phyloP scores from a whole-genome alignment of 23 tunicate genomes.

The Phallusia fumigata region DNA sequence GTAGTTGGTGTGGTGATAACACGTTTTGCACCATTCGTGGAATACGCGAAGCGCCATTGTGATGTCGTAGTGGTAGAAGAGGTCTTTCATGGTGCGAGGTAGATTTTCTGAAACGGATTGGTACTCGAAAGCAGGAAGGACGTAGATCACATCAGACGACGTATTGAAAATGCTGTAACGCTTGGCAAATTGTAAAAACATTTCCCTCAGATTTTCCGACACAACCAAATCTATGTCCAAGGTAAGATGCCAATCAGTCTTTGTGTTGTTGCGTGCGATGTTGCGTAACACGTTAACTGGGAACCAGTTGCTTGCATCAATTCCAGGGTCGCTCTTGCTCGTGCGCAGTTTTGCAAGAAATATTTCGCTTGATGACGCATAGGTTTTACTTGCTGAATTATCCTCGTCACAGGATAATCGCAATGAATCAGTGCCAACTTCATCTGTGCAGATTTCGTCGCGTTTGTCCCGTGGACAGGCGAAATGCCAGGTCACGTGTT shows the following conservation, averaged over 20 bases:
- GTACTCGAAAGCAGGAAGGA: neutral
- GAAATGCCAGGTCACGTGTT: slow-evolving; percentile 22
- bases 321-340: neutral
- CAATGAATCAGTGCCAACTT: neutral
- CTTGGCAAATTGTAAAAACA: neutral
- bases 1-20: neutral
- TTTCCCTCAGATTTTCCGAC: neutral
- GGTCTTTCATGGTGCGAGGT: neutral
- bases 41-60: neutral
- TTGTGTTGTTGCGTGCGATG: slow-evolving; percentile 2
- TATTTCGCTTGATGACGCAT: too few species aligned
- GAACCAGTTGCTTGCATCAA: neutral
- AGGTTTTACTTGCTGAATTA: neutral
- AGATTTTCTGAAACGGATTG: neutral
- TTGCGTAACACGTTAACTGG: slow-evolving; percentile 17
- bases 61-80: neutral
- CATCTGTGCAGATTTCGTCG: neutral
- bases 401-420: neutral
- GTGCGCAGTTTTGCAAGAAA: neutral
- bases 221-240: neutral
- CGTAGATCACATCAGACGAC: neutral
- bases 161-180: neutral
- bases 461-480: neutral
- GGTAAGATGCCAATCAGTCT: neutral
- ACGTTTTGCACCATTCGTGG: neutral